Base-by-base conservation (phyloP, 2,113 vertebrate genomes). In the Myrmecophaga tridactyla region DNA sequence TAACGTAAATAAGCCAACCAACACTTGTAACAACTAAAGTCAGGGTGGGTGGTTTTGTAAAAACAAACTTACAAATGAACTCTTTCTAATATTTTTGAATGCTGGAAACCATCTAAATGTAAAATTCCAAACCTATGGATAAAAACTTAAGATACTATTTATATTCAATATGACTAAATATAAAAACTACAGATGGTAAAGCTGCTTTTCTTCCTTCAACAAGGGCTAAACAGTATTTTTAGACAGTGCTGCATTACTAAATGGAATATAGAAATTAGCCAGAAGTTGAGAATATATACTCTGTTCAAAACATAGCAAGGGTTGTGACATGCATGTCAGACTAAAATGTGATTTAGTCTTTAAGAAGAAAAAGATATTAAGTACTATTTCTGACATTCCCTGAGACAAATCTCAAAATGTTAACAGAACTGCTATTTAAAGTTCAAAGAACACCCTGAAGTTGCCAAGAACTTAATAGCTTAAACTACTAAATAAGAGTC, bases 401-500 rank as follows among this genome's bases (percentile, higher is more conserved):
- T 92, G 70, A 91, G 85, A 96, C 88, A 96, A 97, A 97, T 92
- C 97, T 95, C 94, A 96, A 95, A 96, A 97, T 95, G 92, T 94
- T 97, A 97, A 92, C 56, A 96, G 90, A 94, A 96, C 87, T 92
- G 72, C 96, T 97, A 96, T 94, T 97, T 97, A 94, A 97, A 96
- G 90, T 97, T 95, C 97, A 96, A 97, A 97, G 92, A 94, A 58
- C 85, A 95, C 94, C 94, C 43, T 13, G 39, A 63, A 95, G 90
- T 90, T 97, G 90, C 95, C 95, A 96, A 94, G 88, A 92, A 94
- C 96, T 96, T 95, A 94, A 94, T 90, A 97, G 94, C 96, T 89
- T 95, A 93, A 97, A 96, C 82, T 78, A 93, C 94, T 93, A 96
- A 97, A 85, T 84, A 96, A 93, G 90, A 97, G 84, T 51, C 92